A percentile compares a stretch with the other conserved stretches of the same genome.
These are phyloP conservation scores for Hemiscyllium ocellatum DNA, from an alignment of 2,113 vertebrate species.

Conservation along the genomic window DNA sequence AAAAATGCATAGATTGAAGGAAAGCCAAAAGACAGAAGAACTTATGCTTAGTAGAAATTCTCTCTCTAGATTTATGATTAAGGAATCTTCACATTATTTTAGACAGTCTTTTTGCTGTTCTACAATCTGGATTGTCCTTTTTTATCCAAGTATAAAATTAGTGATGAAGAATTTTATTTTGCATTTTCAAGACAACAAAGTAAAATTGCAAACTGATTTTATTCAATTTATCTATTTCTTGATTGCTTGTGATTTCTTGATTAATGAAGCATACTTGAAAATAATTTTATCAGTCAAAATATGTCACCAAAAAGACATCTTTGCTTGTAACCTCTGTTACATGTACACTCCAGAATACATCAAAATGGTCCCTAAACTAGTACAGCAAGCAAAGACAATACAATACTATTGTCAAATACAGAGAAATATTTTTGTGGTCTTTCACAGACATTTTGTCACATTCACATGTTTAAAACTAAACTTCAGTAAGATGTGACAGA, in stretches of 20 bases:
- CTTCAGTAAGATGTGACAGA: slow-evolving; percentile 23
- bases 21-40: slow-evolving; percentile 43
- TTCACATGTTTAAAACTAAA: slow-evolving; percentile 11
- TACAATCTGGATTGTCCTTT: not conserved
- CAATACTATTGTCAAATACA: not conserved
- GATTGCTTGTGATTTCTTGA: not conserved
- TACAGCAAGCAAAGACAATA: not conserved
- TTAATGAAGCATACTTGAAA: not conserved
- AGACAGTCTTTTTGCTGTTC: not conserved
- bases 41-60: not conserved
- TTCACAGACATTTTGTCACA: not conserved
- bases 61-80: not conserved
- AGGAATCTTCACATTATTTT: not conserved
- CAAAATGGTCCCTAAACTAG: not conserved
- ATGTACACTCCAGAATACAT: not conserved
- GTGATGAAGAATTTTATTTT: not conserved
- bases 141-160: not conserved
- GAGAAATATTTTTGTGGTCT: not conserved
- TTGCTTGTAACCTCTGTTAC: not conserved
- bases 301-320: not conserved
- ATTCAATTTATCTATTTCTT: not conserved
- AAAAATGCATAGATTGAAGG: slow-evolving; percentile 57
- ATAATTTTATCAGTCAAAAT: not conserved
- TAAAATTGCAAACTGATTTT: not conserved
- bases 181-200: not conserved